Evolutionary conservation across 53 echinoderm and acorn worm genomes (phyloP).

Genomic region (Stichopus horrens): DNA sequence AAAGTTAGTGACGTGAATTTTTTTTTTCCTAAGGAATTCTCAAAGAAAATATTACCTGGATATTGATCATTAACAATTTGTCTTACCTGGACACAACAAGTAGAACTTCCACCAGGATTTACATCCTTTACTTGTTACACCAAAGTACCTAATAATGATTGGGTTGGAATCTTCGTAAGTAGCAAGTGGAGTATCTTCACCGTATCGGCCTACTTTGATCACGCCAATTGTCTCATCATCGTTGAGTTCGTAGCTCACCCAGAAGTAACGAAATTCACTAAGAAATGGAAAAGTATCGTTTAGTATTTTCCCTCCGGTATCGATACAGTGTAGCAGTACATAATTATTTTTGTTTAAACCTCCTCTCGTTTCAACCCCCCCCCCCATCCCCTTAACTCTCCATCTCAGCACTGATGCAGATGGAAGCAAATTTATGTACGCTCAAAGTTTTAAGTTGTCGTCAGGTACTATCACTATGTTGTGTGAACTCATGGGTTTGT

Average conservation of each 20-base stretch:
- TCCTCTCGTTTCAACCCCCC: neutral
- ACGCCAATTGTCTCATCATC: neutral
- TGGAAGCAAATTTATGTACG: too few species aligned
- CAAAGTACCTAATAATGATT: slow-evolving; percentile 4
- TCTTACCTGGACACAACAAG: slow-evolving; percentile 20
- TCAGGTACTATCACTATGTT: too few species aligned
- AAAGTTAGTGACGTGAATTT: too few species aligned
- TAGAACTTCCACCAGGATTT: slow-evolving; percentile 35
- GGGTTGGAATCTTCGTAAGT: neutral
- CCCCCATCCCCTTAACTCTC: too few species aligned
- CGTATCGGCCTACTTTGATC: neutral
- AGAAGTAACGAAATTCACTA: slow-evolving; percentile 19
- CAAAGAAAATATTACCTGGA: neutral
- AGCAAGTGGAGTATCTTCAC: neutral
- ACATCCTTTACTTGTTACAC: neutral
- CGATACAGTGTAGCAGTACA: neutral
- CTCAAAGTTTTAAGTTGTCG: too few species aligned
- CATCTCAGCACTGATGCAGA: too few species aligned
- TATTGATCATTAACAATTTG: neutral
- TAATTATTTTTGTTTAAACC: neutral
- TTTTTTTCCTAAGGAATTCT: neutral
- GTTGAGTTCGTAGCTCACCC: neutral
- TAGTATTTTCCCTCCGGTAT: neutral
- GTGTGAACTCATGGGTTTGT: too few species aligned
- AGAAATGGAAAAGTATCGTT: neutral